Evolutionary conservation across 2,113 vertebrate genomes (phyloP).

Genomic region (Chlorodrepanis virens): DNA sequence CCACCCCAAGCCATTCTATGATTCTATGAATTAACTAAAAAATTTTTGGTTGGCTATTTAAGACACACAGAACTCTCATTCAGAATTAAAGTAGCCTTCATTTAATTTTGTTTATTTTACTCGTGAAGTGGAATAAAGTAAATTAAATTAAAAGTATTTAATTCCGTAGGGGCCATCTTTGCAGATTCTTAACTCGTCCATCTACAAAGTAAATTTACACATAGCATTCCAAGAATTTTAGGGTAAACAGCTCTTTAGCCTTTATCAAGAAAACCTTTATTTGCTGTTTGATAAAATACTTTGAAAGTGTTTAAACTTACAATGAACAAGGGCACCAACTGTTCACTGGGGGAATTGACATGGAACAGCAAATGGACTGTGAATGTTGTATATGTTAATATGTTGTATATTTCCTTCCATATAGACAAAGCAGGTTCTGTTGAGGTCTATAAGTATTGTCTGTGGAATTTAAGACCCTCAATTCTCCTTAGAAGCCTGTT

Average conservation of each 20-base stretch:
- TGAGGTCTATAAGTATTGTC: neutral
- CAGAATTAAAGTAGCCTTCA: neutral
- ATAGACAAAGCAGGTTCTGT: neutral
- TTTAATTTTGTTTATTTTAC: conserved; percentile 15
- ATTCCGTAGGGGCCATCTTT: neutral
- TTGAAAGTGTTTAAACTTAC: neutral
- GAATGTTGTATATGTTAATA: neutral
- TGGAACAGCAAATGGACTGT: neutral
- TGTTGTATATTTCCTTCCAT: neutral
- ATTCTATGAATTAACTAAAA: neutral
- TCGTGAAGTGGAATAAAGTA: neutral
- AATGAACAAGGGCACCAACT: neutral
- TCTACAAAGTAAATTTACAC: conserved; percentile 9
- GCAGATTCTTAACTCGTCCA: neutral
- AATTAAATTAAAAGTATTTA: conserved; percentile 3
- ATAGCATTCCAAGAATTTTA: neutral
- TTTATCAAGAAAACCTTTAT: neutral
- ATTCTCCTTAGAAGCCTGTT: neutral
- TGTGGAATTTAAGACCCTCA: neutral
- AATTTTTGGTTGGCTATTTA: neutral
- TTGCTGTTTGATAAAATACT: neutral
- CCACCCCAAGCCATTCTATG: neutral
- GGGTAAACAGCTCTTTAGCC: neutral
- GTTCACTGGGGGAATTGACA: neutral
- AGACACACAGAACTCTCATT: neutral